Conservation (phyloP, 2,113 vertebrate species). For the Enhydra lutris region DNA sequence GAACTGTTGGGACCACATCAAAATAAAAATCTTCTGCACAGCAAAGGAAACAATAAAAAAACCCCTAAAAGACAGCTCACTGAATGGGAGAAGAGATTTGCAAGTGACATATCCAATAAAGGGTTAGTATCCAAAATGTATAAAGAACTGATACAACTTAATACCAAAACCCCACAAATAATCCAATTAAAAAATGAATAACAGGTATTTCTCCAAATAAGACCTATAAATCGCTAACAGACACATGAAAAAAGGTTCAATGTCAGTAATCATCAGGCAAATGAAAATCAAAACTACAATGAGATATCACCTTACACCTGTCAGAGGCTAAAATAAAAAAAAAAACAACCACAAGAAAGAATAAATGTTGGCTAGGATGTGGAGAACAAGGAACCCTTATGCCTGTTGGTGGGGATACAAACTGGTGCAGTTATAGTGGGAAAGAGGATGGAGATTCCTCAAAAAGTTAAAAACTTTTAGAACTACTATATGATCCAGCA, state of each 20-base stretch:
- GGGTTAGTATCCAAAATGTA: background rate
- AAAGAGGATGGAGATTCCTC: background rate
- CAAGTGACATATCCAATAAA: background rate
- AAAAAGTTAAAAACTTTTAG: background rate
- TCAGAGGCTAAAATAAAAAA: background rate
- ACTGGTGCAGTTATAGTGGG: background rate
- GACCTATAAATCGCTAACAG: background rate
- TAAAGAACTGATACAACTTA: background rate
- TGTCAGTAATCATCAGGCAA: background rate
- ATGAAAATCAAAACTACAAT: background rate
- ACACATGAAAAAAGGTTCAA: background rate
- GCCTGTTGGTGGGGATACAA: background rate
- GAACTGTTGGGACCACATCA: background rate
- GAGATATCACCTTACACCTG: background rate
- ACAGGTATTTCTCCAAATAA: background rate
- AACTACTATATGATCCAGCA: background rate
- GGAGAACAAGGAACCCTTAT: background rate
- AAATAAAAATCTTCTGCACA: background rate
- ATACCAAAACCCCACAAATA: background rate
- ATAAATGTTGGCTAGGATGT: background rate
- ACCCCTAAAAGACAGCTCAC: background rate
- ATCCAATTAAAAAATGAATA: background rate
- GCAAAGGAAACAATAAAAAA: background rate
- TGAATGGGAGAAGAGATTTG: background rate
- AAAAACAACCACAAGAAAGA: background rate